These are phyloP conservation scores for Sardinella longiceps DNA, from an alignment of 2,797 vertebrate genomes.

Conservation along the genomic window DNA sequence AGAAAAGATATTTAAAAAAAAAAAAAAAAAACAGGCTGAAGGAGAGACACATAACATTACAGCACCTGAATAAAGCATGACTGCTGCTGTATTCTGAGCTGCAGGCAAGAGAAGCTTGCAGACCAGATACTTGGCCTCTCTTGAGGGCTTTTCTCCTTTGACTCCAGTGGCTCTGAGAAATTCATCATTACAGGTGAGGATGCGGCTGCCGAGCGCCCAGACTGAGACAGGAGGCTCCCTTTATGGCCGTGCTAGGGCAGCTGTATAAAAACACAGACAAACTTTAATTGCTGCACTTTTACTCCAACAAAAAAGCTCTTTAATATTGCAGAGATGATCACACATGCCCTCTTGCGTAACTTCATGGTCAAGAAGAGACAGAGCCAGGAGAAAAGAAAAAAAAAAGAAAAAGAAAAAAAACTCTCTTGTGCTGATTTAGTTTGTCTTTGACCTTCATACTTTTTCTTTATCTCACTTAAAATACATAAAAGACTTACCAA, in stretches of 20 bases:
- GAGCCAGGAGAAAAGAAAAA: too few relatives aligned
- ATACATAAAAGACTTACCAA: not conserved
- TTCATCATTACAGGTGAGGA: not conserved
- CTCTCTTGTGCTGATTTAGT: not conserved
- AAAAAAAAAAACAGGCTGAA: not conserved
- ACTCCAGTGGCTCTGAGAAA: not conserved
- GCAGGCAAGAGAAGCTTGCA: not conserved
- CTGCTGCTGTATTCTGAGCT: not conserved
- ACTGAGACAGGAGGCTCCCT: not conserved
- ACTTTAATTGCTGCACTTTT: slow-evolving; percentile 21
- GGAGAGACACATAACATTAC: not conserved
- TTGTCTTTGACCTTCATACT: slow-evolving; percentile 19
- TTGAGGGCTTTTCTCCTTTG: not conserved
- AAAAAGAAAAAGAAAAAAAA: not conserved
- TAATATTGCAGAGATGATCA: not conserved
- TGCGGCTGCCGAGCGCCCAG: not conserved
- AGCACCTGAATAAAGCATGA: not conserved
- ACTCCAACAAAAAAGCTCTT: not conserved
- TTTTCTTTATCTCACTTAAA: not conserved
- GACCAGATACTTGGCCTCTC: not conserved
- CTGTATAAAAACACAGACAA: not conserved
- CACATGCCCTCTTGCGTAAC: slow-evolving; percentile 6
- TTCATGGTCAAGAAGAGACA: not conserved
- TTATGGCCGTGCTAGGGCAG: not conserved
- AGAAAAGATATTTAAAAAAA: not conserved